Evolutionary conservation across 1,140 invertebrate species (phyloP).

Genomic region (Ceratosolen solmsi): DNA sequence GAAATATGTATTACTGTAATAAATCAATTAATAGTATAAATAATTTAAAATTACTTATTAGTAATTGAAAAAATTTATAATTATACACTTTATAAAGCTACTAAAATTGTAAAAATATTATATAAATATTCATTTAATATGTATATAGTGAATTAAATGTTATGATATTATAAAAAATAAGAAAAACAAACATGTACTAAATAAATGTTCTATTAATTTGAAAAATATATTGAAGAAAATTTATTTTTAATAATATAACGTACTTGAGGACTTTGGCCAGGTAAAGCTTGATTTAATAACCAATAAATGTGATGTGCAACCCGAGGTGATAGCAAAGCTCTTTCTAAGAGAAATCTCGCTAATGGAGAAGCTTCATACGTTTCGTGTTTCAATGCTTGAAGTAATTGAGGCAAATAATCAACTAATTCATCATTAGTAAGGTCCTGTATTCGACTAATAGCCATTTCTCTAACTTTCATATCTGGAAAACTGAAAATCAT

Average conservation of each 20-base stretch:
- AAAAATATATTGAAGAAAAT: constrained; percentile 6
- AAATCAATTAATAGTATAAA: constrained; percentile 42
- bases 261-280: constrained; percentile 81
- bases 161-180: constrained; percentile 6
- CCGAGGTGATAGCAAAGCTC: constrained; percentile 88
- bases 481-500: constrained; percentile 87
- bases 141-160: neutral
- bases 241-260: constrained; percentile 40
- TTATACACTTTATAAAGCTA: too few relatives aligned
- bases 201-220: neutral
- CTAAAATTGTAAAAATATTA: too few relatives aligned
- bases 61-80: neutral
- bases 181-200: neutral
- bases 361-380: constrained; percentile 92
- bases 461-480: constrained; percentile 86
- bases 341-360: constrained; percentile 86
- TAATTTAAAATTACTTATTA: neutral
- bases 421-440: constrained; percentile 91
- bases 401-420: constrained; percentile 93
- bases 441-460: constrained; percentile 85
- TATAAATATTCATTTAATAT: neutral
- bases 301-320: constrained; percentile 97
- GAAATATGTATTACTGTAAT: too few relatives aligned
- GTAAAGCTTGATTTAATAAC: constrained; percentile 87
- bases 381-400: constrained; percentile 95